Percentiles rank a stretch among this genome's conserved stretches.
These are phyloP conservation scores for Paramuricea clavata DNA, from an alignment of 92 coral and sea anemone species.

Conservation along the genomic window DNA sequence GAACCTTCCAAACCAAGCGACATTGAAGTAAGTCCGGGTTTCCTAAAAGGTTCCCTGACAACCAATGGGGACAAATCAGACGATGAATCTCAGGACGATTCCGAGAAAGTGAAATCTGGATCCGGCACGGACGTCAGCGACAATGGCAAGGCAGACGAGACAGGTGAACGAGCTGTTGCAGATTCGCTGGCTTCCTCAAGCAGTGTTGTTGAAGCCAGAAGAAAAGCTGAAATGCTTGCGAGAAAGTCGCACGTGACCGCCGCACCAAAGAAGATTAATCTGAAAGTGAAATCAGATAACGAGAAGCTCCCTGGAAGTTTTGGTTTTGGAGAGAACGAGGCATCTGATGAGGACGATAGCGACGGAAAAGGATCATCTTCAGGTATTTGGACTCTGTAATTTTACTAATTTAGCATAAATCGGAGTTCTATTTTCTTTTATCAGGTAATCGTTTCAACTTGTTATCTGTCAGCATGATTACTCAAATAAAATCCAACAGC, in stretches of 20 bases:
- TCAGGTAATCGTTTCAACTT: no score
- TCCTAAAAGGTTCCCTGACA: not conserved
- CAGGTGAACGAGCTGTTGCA: slow-evolving; percentile 46
- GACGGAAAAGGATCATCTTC: slow-evolving; percentile 9
- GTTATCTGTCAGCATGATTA: no score
- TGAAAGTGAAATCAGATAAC: not conserved
- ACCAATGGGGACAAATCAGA: not conserved
- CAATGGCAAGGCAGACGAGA: slow-evolving; percentile 10
- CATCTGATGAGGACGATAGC: slow-evolving; percentile 6
- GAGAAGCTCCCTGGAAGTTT: slow-evolving; percentile 44
- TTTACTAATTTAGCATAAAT: no score
- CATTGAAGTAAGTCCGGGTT: not conserved
- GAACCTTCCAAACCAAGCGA: not conserved
- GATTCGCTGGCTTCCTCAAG: slow-evolving; percentile 38
- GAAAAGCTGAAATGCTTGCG: slow-evolving; percentile 18
- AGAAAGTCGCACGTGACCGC: slow-evolving; percentile 4
- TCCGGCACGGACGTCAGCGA: not conserved
- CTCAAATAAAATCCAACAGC: no score
- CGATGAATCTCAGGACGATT: not conserved
- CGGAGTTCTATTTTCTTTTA: no score
- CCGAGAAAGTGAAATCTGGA: not conserved
- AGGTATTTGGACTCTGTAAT: no score
- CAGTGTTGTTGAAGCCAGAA: slow-evolving; percentile 37
- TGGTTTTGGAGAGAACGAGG: slow-evolving; percentile 35
- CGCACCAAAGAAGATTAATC: slow-evolving; percentile 21